Base-by-base conservation (phyloP, 2,113 vertebrate species). In the Peromyscus maniculatus region DNA sequence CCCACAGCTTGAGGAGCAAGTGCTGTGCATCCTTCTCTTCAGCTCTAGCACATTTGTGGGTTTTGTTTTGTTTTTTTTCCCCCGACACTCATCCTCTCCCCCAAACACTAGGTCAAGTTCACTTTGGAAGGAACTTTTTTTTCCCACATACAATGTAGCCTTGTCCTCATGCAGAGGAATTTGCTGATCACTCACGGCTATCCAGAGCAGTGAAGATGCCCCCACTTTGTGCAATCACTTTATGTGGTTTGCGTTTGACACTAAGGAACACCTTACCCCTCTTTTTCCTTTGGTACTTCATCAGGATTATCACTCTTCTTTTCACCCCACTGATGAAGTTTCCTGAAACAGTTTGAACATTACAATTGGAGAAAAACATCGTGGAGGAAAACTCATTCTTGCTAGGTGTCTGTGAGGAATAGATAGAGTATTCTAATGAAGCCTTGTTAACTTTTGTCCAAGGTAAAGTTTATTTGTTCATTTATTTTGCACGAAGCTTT, bases 361-460 rank as follows among this genome's bases (percentile, higher is more conserved):
- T 31, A n/a, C 57, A 89, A 87, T 94, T 57, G 75, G n/a, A 79
- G 64, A 74, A 95, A 75, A 4, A 94, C 17, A 89, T 21, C 16
- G 17, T 7, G 69, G 77, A 94, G 55, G 12, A 90, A 95, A 71
- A 66, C 84, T 87, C 36, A 59, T 55, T 89, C 46, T 77, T 87
- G 13, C 72, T 74, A 95, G 67, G 86, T 8, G 36, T 79, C 69
- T 79, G 11, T n/a, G 28, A 93, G 43, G 74, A 95, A 87, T 22
- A 82, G 72, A 91, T 52, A 16, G 1, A 82, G 64, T 17, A n/a
- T 66, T 94, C 36, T 92, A 90, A 72, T 36, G 43, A 62, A 96
- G 78, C 69, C 94, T 62, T 95, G 93, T 72, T 97, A 39, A 93
- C 87, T 64, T 94, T 87, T 97, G 93, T 62, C 93, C 83, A 95